Evolutionary conservation across 1,140 invertebrate species (phyloP).

Genomic region (Delia radicum): DNA sequence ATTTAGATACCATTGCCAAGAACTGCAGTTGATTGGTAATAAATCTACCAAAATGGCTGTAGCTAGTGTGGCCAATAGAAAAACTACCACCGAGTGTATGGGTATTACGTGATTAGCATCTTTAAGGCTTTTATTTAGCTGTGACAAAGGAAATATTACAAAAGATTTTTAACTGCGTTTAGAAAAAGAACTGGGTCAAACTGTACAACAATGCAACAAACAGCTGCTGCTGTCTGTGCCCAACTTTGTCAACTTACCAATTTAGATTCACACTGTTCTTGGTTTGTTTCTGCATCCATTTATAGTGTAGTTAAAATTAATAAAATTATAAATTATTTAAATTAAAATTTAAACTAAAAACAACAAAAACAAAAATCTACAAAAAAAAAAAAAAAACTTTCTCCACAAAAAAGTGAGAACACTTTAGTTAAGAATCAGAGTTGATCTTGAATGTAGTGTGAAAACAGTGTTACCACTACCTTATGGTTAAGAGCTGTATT

Average conservation of each 20-base stretch:
- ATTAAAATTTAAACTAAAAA: neutral
- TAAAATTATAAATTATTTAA: neutral
- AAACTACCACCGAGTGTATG: constrained; percentile 36
- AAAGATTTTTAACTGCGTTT: neutral
- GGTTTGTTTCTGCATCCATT: neutral
- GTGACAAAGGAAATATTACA: neutral
- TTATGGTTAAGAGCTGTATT: no score
- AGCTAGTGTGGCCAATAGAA: constrained; percentile 37
- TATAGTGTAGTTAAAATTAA: neutral
- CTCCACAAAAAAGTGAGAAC: neutral
- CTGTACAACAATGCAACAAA: no score
- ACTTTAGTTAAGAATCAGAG: neutral
- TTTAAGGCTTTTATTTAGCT: neutral
- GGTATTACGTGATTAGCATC: constrained; percentile 23
- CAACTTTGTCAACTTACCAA: neutral
- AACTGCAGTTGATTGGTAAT: constrained; percentile 22
- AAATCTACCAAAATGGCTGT: constrained; percentile 42
- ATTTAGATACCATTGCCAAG: neutral
- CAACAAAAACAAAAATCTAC: neutral
- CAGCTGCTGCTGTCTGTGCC: neutral
- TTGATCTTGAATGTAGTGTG: neutral
- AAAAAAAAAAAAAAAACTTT: neutral
- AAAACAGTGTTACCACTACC: neutral
- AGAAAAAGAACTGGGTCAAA: neutral
- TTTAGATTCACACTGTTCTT: neutral